Base-by-base conservation (phyloP, 1,140 invertebrate species). In the Macrocentrus cingulum region DNA sequence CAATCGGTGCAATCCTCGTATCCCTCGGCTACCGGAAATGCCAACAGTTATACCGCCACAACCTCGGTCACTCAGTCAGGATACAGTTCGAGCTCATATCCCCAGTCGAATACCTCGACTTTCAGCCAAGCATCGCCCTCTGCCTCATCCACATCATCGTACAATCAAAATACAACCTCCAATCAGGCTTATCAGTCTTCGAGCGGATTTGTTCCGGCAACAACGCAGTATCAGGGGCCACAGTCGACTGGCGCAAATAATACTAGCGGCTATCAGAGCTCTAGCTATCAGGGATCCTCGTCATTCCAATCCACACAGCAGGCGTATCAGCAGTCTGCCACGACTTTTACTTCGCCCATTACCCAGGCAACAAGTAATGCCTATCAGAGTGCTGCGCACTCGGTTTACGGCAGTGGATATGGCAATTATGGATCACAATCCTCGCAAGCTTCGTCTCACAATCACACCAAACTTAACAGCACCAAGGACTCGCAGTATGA, bases 401-500 rank as follows among this genome's bases (percentile, higher is more conserved):
- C 77, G 42, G 77, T 75, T 19, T 80, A 80, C 45, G 72, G 67
- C 0, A 76, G 68, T 60, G 65, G 74, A 0, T 80, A 80, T 22
- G 66, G 63, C n/a, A 76, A 63, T 51, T 80, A 79, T 16, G 66
- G 65, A 25, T 73, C 62, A 39, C 77, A 76, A 60, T 69, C 66
- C n/a, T n/a, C n/a, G 20, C 68, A 65, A 22, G 72, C 67, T 37
- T 68, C 66, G 52, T 72, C 79, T 54, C 81, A 80, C 57, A 80
- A 78, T 72, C 78, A 82, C 51, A 83, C 53, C 29, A 63, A 83
- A 66, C 61, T 83, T 20, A 77, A 73, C 37, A 77, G 66, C 63
- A 74, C 67, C 23, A 82, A 83, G 63, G 84, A 83, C 59, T 82
- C 80, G 48, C 80, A 80, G 29, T 84, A 84, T 23, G 84, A 83